These are phyloP conservation scores for Maccullochella peelii DNA, from an alignment of 2,113 vertebrate genomes.

Conservation along the genomic window DNA sequence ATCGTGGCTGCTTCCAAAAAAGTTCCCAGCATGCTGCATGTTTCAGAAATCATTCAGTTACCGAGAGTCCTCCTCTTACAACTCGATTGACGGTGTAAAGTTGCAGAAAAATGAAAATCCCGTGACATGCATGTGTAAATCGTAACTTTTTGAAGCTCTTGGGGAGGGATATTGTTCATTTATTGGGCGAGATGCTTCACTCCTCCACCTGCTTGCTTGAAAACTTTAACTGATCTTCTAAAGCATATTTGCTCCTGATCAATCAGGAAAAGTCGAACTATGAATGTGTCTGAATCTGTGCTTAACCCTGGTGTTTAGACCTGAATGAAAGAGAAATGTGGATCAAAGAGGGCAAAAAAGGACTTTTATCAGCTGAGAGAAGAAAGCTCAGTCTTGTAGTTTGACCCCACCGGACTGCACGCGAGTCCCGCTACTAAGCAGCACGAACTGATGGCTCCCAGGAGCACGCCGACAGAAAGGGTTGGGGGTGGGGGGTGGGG, in stretches of 20 bases:
- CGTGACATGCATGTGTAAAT: neutral
- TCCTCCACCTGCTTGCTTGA: too few relatives aligned
- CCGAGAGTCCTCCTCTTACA: neutral
- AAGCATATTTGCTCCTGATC: neutral
- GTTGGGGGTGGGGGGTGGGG: neutral
- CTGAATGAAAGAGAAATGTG: neutral
- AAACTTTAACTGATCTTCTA: neutral
- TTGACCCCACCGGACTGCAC: slow-evolving; percentile 29
- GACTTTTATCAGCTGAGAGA: neutral
- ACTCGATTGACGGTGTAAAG: neutral
- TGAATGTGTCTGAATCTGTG: neutral
- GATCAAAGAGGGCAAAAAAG: neutral
- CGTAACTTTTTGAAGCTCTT: neutral
- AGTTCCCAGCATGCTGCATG: slow-evolving; percentile 23
- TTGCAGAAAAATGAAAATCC: neutral
- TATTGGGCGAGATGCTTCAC: neutral
- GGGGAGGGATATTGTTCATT: neutral
- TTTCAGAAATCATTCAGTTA: slow-evolving; percentile 5
- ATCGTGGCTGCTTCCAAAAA: slow-evolving; percentile 4
- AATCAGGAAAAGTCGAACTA: neutral
- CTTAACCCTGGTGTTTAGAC: neutral
- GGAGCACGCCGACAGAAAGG: neutral
- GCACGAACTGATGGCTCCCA: slow-evolving; percentile 44
- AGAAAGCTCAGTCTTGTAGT: neutral
- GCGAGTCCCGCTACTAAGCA: slow-evolving; percentile 46